phyloP scores from a whole-genome alignment of 2,888 invertebrate genomes.

The Thereva unica region DNA sequence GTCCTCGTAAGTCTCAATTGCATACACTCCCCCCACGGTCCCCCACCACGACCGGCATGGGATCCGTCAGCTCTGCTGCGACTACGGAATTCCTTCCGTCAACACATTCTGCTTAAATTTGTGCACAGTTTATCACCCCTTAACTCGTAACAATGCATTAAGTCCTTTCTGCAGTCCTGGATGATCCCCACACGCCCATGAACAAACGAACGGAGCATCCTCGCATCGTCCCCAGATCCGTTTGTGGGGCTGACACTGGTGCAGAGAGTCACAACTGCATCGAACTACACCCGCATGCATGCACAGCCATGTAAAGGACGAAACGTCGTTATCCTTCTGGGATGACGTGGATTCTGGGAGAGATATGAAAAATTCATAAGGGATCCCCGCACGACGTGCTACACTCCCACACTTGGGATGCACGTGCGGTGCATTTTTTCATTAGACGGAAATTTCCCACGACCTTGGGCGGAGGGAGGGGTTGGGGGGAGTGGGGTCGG shows the following conservation, averaged over 20 bases:
- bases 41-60: not conserved
- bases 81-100: slow-evolving; percentile 33
- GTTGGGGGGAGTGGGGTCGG: not conserved
- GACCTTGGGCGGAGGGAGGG: slow-evolving; percentile 1
- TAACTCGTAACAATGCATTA: slow-evolving; percentile 22
- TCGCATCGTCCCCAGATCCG: too few relatives aligned
- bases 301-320: slow-evolving; percentile 12
- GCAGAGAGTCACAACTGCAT: slow-evolving; percentile 7
- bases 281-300: slow-evolving; percentile 4
- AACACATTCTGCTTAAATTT: slow-evolving; percentile 34
- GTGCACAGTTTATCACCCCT: slow-evolving; percentile 36
- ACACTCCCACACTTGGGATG: not conserved
- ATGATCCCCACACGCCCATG: not conserved
- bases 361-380: slow-evolving; percentile 34
- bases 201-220: not conserved
- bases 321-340: slow-evolving; percentile 22
- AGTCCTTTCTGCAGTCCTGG: slow-evolving; percentile 20
- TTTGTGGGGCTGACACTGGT: not conserved
- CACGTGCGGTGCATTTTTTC: slow-evolving; percentile 8
- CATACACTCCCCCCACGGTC: slow-evolving; percentile 6
- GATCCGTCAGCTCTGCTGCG: slow-evolving; percentile 28
- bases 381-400: slow-evolving; percentile 11
- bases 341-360: not conserved
- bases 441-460: not conserved
- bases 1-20: not conserved